Base-by-base conservation (phyloP, 2,888 invertebrate species). In the Melieria picta region DNA sequence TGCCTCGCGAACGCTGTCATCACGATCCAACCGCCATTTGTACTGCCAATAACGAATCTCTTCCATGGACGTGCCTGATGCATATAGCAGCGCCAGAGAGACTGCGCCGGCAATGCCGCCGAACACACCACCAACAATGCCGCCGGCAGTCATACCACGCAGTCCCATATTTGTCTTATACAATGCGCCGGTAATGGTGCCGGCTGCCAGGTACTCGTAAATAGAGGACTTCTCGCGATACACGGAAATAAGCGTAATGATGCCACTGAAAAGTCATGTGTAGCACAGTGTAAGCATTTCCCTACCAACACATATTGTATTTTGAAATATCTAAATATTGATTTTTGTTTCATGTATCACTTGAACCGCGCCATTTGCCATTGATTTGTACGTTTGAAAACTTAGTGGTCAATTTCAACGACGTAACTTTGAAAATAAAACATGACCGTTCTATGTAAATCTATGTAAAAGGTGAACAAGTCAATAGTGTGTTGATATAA, bases 151-250 rank as follows among this genome's bases (percentile, higher is more conserved):
- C 83, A 91, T 89, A 5, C 91, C 94, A 65, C 90, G 89, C 1
- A 92, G 83, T 0, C 95, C 95, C 80, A 92, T 82, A 78, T 90
- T 90, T 0, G 90, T 83, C 87, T 92, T 94, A 81, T 91, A 94
- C 5, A 92, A 13, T 0, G 88, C 88, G 1, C 95, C 87, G 0
- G 93, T 90, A 0, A 91, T 7, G 0, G 88, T 85, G 7, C 94
- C 95, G 1, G 91, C 93, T 1, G 87, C 79, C 0, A 90, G 79
- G 83, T 92, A 93, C 80, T 94, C 93, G 42, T 90, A 76, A 6
- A 94, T 81, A 0, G 93, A 90, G 47, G 90, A 90, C 75, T 92
- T 90, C 2, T 90, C 91, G 72, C 91, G 87, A 81, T 94, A 94
- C 0, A 90, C 90, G 9, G 92, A 89, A 52, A 93, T 83, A 7